Percentiles rank a stretch among this genome's conserved stretches.
phyloP scores from a whole-genome alignment of 1,140 invertebrate species.

The Pomacea maculata region DNA sequence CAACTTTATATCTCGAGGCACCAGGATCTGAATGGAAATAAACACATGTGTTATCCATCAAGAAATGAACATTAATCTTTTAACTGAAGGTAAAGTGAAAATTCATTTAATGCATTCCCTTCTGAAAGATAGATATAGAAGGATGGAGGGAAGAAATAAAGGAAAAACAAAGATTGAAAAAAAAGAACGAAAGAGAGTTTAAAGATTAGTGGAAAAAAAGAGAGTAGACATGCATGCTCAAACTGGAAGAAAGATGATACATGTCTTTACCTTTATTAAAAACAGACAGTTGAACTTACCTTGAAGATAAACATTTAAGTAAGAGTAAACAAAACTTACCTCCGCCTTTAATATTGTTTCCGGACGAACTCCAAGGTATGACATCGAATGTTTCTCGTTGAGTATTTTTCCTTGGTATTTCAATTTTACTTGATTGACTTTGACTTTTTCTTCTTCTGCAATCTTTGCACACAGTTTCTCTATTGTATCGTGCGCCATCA shows the following conservation, averaged over 20 bases:
- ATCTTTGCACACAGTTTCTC: conserved; percentile 33
- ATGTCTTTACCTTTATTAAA: too few species aligned
- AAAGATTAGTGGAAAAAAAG: neutral
- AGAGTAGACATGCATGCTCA: too few species aligned
- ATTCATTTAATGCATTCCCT: neutral
- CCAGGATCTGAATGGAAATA: conserved; percentile 9
- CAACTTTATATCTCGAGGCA: conserved; percentile 1
- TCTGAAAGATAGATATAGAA: neutral
- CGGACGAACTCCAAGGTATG: conserved; percentile 40
- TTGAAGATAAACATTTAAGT: too few species aligned
- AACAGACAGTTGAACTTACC: too few species aligned
- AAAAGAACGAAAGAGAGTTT: neutral
- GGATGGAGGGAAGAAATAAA: neutral
- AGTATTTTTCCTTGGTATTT: conserved; percentile 55
- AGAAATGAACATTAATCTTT: neutral
- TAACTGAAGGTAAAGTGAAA: neutral
- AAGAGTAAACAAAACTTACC: conserved; percentile 27
- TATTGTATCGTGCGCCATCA: conserved; percentile 22
- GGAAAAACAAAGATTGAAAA: neutral
- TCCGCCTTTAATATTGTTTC: conserved; percentile 54
- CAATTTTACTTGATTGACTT: conserved; percentile 29
- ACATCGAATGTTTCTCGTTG: conserved; percentile 34
- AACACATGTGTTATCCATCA: too few species aligned
- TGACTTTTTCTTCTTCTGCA: conserved; percentile 44
- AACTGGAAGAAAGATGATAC: too few species aligned